A percentile compares a stretch with the other conserved stretches of the same genome.
phyloP scores from a whole-genome alignment of 2,113 vertebrate species.

The Gallinago paraguaiae region DNA sequence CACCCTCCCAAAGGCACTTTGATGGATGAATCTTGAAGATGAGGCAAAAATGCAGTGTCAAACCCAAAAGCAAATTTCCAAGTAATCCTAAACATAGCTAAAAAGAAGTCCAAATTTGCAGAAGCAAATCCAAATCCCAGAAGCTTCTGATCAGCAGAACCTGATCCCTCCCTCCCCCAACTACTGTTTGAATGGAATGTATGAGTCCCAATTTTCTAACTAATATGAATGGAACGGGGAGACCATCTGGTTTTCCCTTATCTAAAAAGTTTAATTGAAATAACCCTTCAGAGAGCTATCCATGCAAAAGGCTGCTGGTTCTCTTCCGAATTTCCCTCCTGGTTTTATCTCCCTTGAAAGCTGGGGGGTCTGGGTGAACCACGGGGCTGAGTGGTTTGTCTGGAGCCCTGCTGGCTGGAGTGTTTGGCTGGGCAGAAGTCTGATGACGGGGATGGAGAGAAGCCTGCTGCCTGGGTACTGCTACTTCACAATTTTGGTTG shows the following conservation, averaged over 20 bases:
- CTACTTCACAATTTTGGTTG: neutral
- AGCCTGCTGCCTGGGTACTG: neutral
- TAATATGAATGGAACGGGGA: neutral
- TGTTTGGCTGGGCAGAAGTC: rapidly evolving
- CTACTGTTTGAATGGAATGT: neutral
- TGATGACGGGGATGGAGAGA: neutral
- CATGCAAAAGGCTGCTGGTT: neutral
- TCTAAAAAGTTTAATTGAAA: neutral
- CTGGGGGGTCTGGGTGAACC: neutral
- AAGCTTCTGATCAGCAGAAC: neutral
- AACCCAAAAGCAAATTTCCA: neutral
- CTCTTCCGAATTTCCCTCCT: rapidly evolving
- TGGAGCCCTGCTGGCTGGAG: neutral
- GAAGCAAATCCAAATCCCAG: too few species aligned
- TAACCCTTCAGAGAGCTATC: neutral
- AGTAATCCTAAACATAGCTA: neutral
- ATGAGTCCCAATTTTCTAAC: neutral
- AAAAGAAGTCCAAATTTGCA: neutral
- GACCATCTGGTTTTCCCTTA: neutral
- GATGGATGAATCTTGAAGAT: neutral
- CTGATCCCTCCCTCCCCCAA: rapidly evolving
- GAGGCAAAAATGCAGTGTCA: neutral
- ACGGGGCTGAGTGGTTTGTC: neutral
- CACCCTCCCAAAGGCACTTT: rapidly evolving
- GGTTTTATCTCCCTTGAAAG: neutral